These are phyloP conservation scores for Echinops telfairi DNA, from an alignment of 2,113 vertebrate genomes.

Conservation along the genomic window DNA sequence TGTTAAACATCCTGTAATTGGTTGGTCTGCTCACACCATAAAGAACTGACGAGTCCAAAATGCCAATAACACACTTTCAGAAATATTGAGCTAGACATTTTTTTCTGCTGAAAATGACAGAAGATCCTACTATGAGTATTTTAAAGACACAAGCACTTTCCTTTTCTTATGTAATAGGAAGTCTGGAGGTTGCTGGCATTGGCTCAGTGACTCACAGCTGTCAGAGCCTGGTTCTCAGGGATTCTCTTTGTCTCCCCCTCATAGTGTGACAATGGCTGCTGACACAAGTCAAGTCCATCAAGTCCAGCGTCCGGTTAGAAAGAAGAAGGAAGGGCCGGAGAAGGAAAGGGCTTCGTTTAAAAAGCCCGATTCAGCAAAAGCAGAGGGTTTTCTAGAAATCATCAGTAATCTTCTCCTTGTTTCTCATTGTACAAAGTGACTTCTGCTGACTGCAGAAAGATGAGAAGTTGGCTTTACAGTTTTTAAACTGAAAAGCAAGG, in stretches of 20 bases:
- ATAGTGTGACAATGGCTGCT: slow-evolving; percentile 4
- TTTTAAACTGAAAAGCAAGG: slow-evolving; percentile 41
- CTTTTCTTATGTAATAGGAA: slow-evolving; percentile 31
- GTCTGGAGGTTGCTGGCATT: not conserved
- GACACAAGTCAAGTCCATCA: slow-evolving; percentile 38
- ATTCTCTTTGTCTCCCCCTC: slow-evolving; percentile 34
- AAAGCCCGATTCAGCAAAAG: slow-evolving; percentile 1
- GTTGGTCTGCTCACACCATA: not conserved
- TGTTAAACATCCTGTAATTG: slow-evolving; percentile 45
- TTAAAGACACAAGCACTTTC: slow-evolving; percentile 26
- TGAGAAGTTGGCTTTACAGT: slow-evolving; percentile 25
- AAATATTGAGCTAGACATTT: slow-evolving; percentile 55
- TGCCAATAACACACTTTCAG: slow-evolving; percentile 12
- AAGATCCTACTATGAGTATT: not conserved
- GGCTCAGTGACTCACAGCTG: slow-evolving; percentile 14
- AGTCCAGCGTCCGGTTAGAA: not conserved
- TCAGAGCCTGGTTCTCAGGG: not conserved
- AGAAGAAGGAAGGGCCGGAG: not conserved
- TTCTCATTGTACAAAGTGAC: not conserved
- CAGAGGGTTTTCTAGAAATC: slow-evolving; percentile 35
- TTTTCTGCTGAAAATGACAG: slow-evolving; percentile 33
- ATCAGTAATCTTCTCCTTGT: slow-evolving; percentile 20
- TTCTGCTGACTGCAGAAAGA: slow-evolving; percentile 34
- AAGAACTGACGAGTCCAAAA: slow-evolving; percentile 39
- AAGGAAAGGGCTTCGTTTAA: not conserved